phyloP scores from a whole-genome alignment of 2,113 vertebrate species.

The Carettochelys insculpta region DNA sequence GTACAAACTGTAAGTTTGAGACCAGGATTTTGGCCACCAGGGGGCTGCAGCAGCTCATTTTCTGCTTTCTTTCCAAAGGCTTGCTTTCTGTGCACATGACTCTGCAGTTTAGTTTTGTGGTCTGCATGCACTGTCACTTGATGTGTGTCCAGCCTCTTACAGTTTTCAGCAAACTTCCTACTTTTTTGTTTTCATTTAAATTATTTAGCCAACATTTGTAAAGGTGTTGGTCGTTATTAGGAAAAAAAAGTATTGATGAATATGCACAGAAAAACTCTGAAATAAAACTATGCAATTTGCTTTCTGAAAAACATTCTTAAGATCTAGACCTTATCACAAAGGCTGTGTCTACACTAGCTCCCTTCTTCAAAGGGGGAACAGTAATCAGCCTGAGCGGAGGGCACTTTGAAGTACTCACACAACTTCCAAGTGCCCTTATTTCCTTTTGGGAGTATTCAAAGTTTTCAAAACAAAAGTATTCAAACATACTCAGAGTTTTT shows the following conservation, averaged over 20 bases:
- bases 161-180: neutral
- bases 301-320: neutral
- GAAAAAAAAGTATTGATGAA: neutral
- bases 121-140: neutral
- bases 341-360: too few relatives aligned
- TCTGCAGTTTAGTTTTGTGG: neutral
- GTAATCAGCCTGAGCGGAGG: too few relatives aligned
- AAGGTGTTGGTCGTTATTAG: neutral
- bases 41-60: neutral
- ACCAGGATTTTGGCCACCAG: fast-evolving
- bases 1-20: neutral
- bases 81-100: neutral
- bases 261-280: neutral
- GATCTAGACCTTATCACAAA: neutral
- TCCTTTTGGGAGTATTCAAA: too few relatives aligned
- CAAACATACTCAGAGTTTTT: too few relatives aligned
- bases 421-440: too few relatives aligned
- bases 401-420: too few relatives aligned
- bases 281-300: neutral
- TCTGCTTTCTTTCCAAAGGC: neutral
- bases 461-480: too few relatives aligned
- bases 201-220: neutral
- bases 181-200: neutral
- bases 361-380: too few relatives aligned
- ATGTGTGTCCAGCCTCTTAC: neutral